Evolutionary conservation across 2,113 vertebrate species (phyloP), one percentile per base, ranked within the genome.

Genomic region (Verasper variegatus): DNA sequence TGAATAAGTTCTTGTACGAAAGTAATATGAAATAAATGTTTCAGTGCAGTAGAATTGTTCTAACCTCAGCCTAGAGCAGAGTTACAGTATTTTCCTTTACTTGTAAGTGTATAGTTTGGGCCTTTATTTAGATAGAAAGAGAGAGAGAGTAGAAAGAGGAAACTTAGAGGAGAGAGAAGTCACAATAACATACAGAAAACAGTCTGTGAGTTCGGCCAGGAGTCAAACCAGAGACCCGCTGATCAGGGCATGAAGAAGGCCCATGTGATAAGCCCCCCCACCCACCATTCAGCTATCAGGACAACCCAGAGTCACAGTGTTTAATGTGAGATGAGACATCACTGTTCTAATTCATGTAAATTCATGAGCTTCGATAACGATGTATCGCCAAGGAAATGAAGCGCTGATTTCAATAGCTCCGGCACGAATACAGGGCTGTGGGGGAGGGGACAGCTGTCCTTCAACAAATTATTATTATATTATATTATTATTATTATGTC

Each of bases 351-450:
- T 51, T 51, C 17, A 21, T 49, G 15, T 21, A n/a, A n/a, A 45
- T 21, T 26, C 37, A 73, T 55, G 23, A 74, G 60, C 18, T 56
- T 45, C 0, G 10, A 52, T 54, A 72, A 51, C 59, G 13, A 57
- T 18, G 20, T 26, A 59, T 66, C 54, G 47, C 57, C 47, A 14
- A 27, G 71, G 51, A 80, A 60, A 79, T 66, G 31, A 59, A 57
- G 20, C 4, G 18, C 5, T 3, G 6, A 42, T 42, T 20, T 51
- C 5, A 17, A 15, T 15, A 51, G 17, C 11, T 55, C 31, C 49
- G 35, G 35, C 17, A 6, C 3, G 2, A 2, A 18, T 17, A 42
- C n/a, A 17, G 27, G 3, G 20, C 20, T n/a, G 51, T 21, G 20
- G 51, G 51, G 51, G 51, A 54, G 51, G 51, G 51, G 51, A 7